Evolutionary conservation across 2,797 vertebrate species (phyloP).

Genomic region (Momotus momota): DNA sequence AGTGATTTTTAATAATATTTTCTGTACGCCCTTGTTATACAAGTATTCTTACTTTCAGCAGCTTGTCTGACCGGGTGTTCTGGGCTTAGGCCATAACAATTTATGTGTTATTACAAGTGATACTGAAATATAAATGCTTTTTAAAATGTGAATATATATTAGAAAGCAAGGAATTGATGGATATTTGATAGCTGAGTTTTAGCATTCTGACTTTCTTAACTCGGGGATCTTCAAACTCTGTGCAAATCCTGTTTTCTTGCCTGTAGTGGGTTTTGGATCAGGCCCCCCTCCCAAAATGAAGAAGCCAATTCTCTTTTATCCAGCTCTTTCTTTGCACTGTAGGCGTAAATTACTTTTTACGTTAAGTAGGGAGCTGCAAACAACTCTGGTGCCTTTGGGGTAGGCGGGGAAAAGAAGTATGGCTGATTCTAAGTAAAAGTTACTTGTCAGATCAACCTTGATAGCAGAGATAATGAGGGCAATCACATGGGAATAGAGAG

Average conservation of each 20-base stretch:
- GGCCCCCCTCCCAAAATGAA: not conserved
- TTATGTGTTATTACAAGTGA: not conserved
- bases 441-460: slow-evolving; percentile 74
- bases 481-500: slow-evolving; percentile 58
- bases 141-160: not conserved
- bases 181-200: not conserved
- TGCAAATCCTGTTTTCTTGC: not conserved
- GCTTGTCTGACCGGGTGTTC: not conserved
- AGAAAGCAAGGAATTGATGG: not conserved
- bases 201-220: not conserved
- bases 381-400: slow-evolving; percentile 16
- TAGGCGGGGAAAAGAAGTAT: slow-evolving; percentile 26
- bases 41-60: not conserved
- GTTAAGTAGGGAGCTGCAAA: slow-evolving; percentile 18
- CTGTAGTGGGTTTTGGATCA: not conserved
- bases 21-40: not conserved
- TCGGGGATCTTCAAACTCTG: not conserved
- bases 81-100: not conserved
- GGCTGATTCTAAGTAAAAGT: slow-evolving; percentile 66
- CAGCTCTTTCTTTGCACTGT: not conserved
- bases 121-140: not conserved
- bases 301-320: not conserved
- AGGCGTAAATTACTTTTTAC: not conserved
- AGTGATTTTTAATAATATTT: not conserved
- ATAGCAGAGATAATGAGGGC: slow-evolving; percentile 64